Conservation (phyloP, 2,888 invertebrate genomes). For the Uropetala carovei region DNA sequence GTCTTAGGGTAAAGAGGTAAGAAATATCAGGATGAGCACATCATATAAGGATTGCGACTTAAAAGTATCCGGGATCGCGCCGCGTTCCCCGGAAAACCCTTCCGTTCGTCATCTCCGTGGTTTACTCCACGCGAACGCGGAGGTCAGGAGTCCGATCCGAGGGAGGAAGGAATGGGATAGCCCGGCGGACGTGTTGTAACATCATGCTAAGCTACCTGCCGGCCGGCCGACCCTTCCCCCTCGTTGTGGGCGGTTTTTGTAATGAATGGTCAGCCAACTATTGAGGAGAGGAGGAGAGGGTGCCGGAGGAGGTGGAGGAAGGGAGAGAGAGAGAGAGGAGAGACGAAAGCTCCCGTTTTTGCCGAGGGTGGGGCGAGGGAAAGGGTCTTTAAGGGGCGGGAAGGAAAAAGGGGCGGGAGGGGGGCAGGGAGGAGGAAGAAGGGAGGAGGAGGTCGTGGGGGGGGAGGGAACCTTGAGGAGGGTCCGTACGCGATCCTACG, state of each 20-base stretch:
- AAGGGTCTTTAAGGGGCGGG: too few species aligned
- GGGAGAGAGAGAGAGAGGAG: too few species aligned
- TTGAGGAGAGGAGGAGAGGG: background rate
- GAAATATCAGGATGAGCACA: too few species aligned
- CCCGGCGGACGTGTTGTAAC: background rate
- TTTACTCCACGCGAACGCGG: background rate
- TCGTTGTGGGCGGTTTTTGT: slow-evolving; percentile 22
- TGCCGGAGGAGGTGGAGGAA: too few species aligned
- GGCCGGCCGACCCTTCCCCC: background rate
- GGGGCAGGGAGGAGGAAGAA: background rate
- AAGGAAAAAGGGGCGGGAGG: too few species aligned
- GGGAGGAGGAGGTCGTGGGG: background rate
- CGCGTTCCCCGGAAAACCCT: background rate
- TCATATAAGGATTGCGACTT: too few species aligned
- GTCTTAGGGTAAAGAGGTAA: too few species aligned
- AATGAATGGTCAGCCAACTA: slow-evolving; percentile 32
- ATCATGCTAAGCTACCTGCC: background rate
- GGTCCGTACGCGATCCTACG: slow-evolving; percentile 24
- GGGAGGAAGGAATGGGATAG: background rate
- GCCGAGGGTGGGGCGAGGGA: too few species aligned
- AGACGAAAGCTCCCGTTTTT: too few species aligned
- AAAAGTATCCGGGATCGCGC: too few species aligned
- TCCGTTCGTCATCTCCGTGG: background rate
- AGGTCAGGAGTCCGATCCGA: background rate
- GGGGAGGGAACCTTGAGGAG: background rate